Percentiles rank a stretch among this genome's conserved stretches.
Evolutionary conservation across 2,888 invertebrate species (phyloP).

Genomic region (Pimpla rufipes): DNA sequence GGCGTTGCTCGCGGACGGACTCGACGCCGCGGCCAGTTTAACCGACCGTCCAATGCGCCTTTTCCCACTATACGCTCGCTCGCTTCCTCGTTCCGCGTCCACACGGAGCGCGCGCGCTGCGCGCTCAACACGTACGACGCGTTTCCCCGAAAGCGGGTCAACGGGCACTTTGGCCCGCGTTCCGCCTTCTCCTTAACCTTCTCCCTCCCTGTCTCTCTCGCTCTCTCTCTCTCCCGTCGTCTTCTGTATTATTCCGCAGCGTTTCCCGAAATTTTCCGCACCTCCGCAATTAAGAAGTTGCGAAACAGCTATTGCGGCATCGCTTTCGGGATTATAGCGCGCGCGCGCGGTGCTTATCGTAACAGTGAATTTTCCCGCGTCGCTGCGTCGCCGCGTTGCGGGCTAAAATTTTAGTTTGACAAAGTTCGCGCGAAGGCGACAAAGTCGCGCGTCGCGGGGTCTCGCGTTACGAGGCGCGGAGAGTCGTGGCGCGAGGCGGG

Average conservation of each 20-base stretch:
- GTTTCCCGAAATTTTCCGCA: not conserved
- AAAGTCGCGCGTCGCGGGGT: not conserved
- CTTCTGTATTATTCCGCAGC: not conserved
- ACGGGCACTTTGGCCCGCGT: not conserved
- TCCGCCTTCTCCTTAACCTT: too few species aligned
- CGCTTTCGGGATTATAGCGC: slow-evolving; percentile 7
- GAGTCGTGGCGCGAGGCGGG: not conserved
- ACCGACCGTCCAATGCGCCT: slow-evolving; percentile 30
- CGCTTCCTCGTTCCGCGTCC: slow-evolving; percentile 5
- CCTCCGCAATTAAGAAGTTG: slow-evolving; percentile 15
- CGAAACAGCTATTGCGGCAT: not conserved
- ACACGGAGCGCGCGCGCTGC: slow-evolving; percentile 1
- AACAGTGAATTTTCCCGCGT: slow-evolving; percentile 15
- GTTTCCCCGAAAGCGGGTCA: slow-evolving; percentile 3
- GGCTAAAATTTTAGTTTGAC: slow-evolving; percentile 29
- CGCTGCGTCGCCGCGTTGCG: not conserved
- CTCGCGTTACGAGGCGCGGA: not conserved
- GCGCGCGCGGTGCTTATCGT: not conserved
- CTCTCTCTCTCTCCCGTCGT: too few species aligned
- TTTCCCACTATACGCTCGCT: slow-evolving; percentile 21
- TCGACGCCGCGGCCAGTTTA: slow-evolving; percentile 12
- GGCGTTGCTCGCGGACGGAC: slow-evolving; percentile 6
- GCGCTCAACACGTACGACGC: slow-evolving; percentile 1
- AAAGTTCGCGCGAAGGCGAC: slow-evolving; percentile 19
- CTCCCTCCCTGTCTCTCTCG: not conserved